Evolutionary conservation across 2,888 invertebrate genomes (phyloP).

Genomic region (Lapara coniferarum): DNA sequence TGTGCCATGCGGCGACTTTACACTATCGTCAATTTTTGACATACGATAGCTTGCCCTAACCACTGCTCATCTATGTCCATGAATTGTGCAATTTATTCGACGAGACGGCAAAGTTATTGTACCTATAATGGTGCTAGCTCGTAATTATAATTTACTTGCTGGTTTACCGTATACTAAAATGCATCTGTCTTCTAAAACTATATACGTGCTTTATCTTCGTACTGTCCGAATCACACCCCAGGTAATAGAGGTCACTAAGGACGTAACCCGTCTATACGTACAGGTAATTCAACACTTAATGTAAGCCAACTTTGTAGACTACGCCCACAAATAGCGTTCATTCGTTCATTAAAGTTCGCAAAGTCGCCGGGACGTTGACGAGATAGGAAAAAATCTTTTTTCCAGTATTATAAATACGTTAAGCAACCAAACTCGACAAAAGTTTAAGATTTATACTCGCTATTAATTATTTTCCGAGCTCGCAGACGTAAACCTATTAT

Average conservation of each 20-base stretch:
- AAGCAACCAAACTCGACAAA: constrained; percentile 63
- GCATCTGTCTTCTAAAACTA: too few relatives aligned
- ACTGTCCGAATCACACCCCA: background rate
- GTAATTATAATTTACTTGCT: too few relatives aligned
- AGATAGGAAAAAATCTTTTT: constrained; percentile 11
- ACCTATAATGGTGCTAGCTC: too few relatives aligned
- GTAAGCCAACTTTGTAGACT: constrained; percentile 13
- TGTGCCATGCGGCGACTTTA: too few relatives aligned
- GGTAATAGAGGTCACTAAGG: background rate
- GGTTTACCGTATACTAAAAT: too few relatives aligned
- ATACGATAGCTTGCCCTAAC: too few relatives aligned
- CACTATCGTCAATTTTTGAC: too few relatives aligned
- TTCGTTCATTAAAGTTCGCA: constrained; percentile 20
- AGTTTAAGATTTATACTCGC: constrained; percentile 68
- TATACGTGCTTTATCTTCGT: too few relatives aligned
- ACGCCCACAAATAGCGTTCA: background rate
- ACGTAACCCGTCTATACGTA: background rate
- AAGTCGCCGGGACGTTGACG: constrained; percentile 8
- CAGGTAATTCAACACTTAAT: constrained; percentile 3
- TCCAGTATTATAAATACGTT: constrained; percentile 32
- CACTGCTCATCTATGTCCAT: too few relatives aligned
- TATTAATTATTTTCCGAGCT: constrained; percentile 67
- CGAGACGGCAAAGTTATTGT: too few relatives aligned
- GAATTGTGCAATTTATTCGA: too few relatives aligned
- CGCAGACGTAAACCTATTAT: constrained; percentile 63